A percentile compares a stretch with the other conserved stretches of the same genome.
Conservation (phyloP, 1,140 invertebrate species). For the Druon quercuslanigerum region DNA sequence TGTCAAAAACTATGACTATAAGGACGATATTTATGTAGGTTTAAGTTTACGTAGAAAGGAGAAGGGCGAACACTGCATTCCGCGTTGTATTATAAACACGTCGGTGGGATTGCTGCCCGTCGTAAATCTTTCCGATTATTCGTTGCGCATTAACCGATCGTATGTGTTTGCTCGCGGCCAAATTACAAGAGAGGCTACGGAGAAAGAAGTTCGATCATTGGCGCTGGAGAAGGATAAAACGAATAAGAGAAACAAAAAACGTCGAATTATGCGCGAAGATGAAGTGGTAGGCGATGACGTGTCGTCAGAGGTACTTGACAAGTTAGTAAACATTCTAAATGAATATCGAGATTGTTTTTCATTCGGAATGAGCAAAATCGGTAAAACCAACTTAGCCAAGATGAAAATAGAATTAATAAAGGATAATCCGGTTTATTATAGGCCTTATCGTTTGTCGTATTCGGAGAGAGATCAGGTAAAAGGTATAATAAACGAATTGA, state of each 20-base stretch:
- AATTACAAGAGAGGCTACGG: background rate
- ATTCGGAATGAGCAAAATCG: background rate
- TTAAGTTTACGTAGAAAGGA: slow-evolving; percentile 38
- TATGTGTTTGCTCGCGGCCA: background rate
- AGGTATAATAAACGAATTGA: slow-evolving; percentile 40
- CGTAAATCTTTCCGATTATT: slow-evolving; percentile 30
- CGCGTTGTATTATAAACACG: slow-evolving; percentile 33
- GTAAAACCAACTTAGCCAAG: slow-evolving; percentile 1
- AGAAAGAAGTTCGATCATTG: background rate
- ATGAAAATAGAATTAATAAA: slow-evolving; percentile 39
- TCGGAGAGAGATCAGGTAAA: slow-evolving; percentile 32
- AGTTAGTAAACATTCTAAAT: background rate
- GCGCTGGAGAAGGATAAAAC: too few relatives aligned
- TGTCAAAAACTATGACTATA: background rate
- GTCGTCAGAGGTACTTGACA: background rate
- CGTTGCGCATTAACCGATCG: background rate
- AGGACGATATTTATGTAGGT: slow-evolving; percentile 34
- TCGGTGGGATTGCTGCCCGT: slow-evolving; percentile 30
- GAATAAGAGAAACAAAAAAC: too few relatives aligned
- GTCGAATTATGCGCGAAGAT: background rate
- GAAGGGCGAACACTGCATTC: slow-evolving; percentile 35
- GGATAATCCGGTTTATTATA: slow-evolving; percentile 41
- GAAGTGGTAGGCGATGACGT: background rate
- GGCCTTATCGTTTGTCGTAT: slow-evolving; percentile 44
- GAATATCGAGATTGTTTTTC: slow-evolving; percentile 29